Conservation (phyloP, 2,797 vertebrate genomes). For the Podarcis siculus region DNA sequence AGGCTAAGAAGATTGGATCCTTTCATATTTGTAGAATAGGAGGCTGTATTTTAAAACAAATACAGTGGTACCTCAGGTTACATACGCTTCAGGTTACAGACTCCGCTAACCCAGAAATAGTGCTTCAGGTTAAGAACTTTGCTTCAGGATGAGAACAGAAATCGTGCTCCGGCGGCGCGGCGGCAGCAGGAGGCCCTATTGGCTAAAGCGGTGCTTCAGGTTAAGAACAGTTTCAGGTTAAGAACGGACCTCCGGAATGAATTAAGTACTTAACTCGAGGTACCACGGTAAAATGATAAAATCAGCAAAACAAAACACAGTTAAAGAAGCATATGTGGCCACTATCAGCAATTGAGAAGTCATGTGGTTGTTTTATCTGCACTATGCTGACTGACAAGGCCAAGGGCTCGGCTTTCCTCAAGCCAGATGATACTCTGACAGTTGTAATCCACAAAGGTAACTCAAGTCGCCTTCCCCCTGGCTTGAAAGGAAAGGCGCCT, state of each 20-base stretch:
- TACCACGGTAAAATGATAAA: background rate
- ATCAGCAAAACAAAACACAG: background rate
- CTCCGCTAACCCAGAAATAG: no score
- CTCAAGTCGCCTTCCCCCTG: conserved; percentile 51
- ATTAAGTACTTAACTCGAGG: no score
- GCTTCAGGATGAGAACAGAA: no score
- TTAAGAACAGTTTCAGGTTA: no score
- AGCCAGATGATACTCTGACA: conserved; percentile 58
- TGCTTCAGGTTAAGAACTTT: no score
- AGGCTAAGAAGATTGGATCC: background rate
- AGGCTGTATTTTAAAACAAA: background rate
- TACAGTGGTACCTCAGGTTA: no score
- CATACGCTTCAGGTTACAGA: no score
- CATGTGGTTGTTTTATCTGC: conserved; percentile 37
- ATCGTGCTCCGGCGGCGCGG: no score
- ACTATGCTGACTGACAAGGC: conserved; percentile 34
- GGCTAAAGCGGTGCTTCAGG: no score
- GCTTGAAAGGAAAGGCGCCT: conserved; percentile 42
- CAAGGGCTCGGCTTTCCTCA: conserved; percentile 54
- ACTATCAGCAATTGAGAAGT: background rate
- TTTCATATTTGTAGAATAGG: background rate
- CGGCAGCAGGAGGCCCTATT: no score
- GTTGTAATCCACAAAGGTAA: conserved; percentile 61
- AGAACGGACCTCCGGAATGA: no score
- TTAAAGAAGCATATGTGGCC: conserved; percentile 24